phyloP scores from a whole-genome alignment of 2,888 invertebrate genomes.

The Conchocele bisecta region DNA sequence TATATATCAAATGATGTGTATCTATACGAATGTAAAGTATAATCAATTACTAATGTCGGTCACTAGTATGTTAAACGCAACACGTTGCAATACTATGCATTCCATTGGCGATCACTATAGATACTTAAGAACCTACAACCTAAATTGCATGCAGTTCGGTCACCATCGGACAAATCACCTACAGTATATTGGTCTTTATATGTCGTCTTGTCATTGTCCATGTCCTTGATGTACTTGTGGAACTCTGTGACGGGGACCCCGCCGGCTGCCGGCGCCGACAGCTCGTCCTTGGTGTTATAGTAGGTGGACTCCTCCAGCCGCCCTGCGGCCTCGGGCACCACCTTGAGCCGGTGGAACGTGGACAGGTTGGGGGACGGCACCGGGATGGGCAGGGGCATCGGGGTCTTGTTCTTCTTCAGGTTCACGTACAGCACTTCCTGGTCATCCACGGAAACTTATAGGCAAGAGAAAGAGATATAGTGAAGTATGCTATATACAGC shows the following conservation, averaged over 20 bases:
- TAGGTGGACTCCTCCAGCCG: constrained; percentile 44
- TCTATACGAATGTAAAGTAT: too few relatives aligned
- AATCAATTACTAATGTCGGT: too few relatives aligned
- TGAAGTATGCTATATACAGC: too few relatives aligned
- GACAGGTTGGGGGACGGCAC: constrained; percentile 57
- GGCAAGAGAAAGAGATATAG: too few relatives aligned
- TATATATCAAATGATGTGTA: too few relatives aligned
- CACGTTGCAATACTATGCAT: too few relatives aligned
- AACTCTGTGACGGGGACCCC: constrained; percentile 56
- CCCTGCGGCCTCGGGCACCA: background rate
- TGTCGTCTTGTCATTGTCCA: constrained; percentile 48
- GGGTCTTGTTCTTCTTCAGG: constrained; percentile 48
- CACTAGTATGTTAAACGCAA: too few relatives aligned
- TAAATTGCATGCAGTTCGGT: too few relatives aligned
- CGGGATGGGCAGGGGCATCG: constrained; percentile 46
- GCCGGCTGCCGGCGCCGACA: constrained; percentile 4
- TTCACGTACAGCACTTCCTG: constrained; percentile 58
- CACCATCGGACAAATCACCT: too few relatives aligned
- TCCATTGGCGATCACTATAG: too few relatives aligned
- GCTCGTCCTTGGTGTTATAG: constrained; percentile 46
- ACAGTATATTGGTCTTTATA: constrained; percentile 61
- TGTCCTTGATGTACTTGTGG: constrained; percentile 52
- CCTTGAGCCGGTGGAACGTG: constrained; percentile 33
- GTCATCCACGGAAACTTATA: constrained; percentile 49
- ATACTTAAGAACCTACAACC: too few relatives aligned